Percentiles rank a stretch among this genome's conserved stretches.
phyloP scores from a whole-genome alignment of 2,113 vertebrate species.

The Sylvilagus bachmani region DNA sequence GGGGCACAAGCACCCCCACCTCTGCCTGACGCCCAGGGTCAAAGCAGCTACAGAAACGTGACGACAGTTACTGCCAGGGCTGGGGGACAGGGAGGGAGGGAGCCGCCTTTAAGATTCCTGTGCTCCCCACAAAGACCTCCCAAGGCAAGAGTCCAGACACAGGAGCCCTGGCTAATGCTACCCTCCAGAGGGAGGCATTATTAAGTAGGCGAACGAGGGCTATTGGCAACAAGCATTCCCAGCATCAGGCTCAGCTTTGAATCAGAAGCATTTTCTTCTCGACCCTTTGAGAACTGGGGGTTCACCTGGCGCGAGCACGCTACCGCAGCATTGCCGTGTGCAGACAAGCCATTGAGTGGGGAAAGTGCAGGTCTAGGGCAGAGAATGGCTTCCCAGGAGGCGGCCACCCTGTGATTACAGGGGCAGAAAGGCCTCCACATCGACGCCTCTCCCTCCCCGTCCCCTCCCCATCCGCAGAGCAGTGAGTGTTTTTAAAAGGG shows the following conservation, averaged over 20 bases:
- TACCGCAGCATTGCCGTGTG: neutral
- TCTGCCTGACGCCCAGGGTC: accelerated
- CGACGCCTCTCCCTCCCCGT: neutral
- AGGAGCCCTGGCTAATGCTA: neutral
- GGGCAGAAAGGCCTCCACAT: neutral
- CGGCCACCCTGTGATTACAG: neutral
- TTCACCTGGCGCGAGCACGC: neutral
- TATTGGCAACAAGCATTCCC: neutral
- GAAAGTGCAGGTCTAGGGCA: neutral
- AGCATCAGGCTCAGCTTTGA: neutral
- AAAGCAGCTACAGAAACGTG: accelerated
- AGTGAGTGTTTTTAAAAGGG: neutral
- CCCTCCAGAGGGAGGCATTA: neutral
- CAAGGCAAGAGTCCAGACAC: neutral
- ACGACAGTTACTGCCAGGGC: accelerated
- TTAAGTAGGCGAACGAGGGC: neutral
- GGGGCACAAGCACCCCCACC: accelerated
- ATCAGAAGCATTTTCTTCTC: neutral
- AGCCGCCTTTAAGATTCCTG: neutral
- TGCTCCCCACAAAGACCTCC: neutral
- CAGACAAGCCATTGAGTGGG: neutral
- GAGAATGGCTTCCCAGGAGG: neutral
- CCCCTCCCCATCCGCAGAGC: neutral
- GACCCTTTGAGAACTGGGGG: neutral
- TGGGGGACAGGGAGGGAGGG: neutral